Evolutionary conservation across 2,797 vertebrate genomes (phyloP), one percentile per base, ranked within the genome.

Genomic region (Dipus sagitta): DNA sequence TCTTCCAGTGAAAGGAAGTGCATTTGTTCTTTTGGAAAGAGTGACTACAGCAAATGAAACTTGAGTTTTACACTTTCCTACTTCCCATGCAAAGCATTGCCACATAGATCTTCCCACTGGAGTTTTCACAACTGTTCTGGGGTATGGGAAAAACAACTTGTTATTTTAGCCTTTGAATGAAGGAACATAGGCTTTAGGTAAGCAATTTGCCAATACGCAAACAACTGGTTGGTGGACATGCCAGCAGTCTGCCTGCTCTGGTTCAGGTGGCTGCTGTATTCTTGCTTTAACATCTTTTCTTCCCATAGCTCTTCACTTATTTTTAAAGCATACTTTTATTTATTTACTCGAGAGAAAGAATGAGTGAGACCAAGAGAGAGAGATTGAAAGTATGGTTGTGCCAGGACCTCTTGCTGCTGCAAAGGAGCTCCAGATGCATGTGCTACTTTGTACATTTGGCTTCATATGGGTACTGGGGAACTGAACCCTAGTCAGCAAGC

Each of bases 131-230:
- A 28, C 52, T 42, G 26, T 74, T 52, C 20, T 3, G 58, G 24
- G 12, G 54, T 6, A 18, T 42, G 34, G 3, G 3, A 86, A 65
- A 68, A 75, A n/a, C 32, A 68, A 23, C 23, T 52, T 79, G 47
- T 47, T 89, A 76, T 58, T 89, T 58, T 86, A 86, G 58, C 28
- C 32, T 90, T 68, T 83, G 34, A 58, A 14, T 86, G 62, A 64
- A 82, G 89, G 83, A 75, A 83, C 2, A 3, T 7, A 87, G 62
- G 23, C 64, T 28, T 9, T 3, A 20, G 26, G 34, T 68, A 32
- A 92, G 17, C 42, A 76, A 30, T 78, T 87, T 95, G 32, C 74
- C 76, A 32, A 62, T 24, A 64, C 58, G 13, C 32, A 10, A 21
- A 32, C 10, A 52, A 32, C 68, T 65, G 54, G n/a, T 8, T 32